Base-by-base conservation (phyloP, 2,888 invertebrate genomes). In the Mythimna vitellina region DNA sequence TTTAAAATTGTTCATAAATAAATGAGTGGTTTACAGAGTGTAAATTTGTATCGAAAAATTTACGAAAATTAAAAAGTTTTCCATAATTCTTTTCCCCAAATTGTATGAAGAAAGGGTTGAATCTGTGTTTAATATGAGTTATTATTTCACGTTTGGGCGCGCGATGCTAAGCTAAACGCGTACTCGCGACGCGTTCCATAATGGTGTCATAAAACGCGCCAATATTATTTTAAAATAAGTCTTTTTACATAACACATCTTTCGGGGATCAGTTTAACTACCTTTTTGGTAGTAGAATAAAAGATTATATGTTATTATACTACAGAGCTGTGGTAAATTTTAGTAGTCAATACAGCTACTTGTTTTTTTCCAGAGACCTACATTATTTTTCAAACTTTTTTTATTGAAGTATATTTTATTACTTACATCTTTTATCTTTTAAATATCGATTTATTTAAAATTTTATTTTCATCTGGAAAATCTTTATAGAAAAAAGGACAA, bases 111-210 rank as follows among this genome's bases (percentile, higher is more conserved):
- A 46, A 68, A 56, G 58, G 63, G 57, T 66, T 70, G 32, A 54
- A 63, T 70, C 54, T 61, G 68, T 69, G 29, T 70, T 65, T 63
- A 71, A 62, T 64, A 57, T 22, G 35, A 65, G 62, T 69, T 84
- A 82, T 71, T 74, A 74, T 73, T 78, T 73, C 70, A 73, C 63
- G 61, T 75, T 76, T 73, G 62, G 53, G 57, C 49, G 63, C 61
- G 74, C 38, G 58, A 71, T 64, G 61, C 25, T 42, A 71, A 71
- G 65, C 60, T 64, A 38, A 69, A 72, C 70, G 66, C 71, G 66
- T 78, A 66, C 68, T 66, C n/a, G 58, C 61, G 60, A 65, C 25
- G 46, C 65, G 76, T 76, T 85, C 85, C 25, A 71, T 25, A 84
- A 71, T 84, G 74, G 76, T 64, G 60, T 46, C 78, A 75, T 70